phyloP scores from a whole-genome alignment of 2,113 vertebrate species.

The Regulus satrapa region DNA sequence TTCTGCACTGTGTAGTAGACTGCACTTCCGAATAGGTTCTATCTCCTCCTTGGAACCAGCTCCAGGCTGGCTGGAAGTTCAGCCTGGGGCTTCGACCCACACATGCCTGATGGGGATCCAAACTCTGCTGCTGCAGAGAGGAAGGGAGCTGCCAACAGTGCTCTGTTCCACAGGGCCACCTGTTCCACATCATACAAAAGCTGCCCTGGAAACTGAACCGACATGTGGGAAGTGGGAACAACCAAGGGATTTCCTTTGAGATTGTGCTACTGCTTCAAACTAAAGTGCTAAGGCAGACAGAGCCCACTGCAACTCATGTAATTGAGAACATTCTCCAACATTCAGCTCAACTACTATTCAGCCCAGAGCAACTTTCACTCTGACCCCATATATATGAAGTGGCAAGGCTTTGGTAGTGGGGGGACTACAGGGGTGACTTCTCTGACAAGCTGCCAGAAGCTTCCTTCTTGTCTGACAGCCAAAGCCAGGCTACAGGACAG shows the following conservation, averaged over 20 bases:
- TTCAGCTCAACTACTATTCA: neutral
- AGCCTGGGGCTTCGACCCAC: accelerated
- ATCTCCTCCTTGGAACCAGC: neutral
- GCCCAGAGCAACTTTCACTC: neutral
- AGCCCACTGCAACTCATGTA: neutral
- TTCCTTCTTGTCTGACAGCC: neutral
- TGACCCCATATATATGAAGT: neutral
- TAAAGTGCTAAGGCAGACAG: neutral
- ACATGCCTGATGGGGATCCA: accelerated
- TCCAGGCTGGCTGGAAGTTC: neutral
- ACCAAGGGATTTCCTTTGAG: neutral
- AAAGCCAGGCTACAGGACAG: neutral
- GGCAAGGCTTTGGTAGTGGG: neutral
- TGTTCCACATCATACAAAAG: neutral
- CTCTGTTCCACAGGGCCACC: neutral
- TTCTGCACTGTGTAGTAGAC: neutral
- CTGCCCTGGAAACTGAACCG: neutral
- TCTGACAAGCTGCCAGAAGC: neutral
- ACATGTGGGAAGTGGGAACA: neutral
- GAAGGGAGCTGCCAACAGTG: neutral
- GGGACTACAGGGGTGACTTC: neutral
- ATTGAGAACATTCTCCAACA: neutral
- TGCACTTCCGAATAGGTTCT: neutral
- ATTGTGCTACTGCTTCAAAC: neutral
- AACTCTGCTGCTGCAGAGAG: neutral